phyloP scores from a whole-genome alignment of 1,140 invertebrate genomes.

The Metaphire vulgaris region DNA sequence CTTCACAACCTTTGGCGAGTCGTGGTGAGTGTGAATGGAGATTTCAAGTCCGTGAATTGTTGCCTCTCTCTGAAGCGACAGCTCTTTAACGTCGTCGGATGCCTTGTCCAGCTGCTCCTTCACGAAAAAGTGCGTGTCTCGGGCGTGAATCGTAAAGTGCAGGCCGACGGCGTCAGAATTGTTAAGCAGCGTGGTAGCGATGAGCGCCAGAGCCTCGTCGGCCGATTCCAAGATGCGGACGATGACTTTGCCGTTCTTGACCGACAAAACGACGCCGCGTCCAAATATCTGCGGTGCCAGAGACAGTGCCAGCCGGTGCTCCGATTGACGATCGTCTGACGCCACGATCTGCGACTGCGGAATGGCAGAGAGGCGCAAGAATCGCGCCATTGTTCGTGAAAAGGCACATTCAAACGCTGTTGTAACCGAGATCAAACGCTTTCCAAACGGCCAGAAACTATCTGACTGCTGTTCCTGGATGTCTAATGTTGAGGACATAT shows the following conservation, averaged over 20 bases:
- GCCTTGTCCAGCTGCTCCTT: slow-evolving; percentile 83
- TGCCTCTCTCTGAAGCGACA: slow-evolving; percentile 45
- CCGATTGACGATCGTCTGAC: neutral
- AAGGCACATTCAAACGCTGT: slow-evolving; percentile 51
- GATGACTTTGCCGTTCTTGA: slow-evolving; percentile 68
- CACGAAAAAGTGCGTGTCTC: slow-evolving; percentile 90
- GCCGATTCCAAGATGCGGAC: slow-evolving; percentile 69
- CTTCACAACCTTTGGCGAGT: slow-evolving; percentile 40
- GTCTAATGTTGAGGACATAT: neutral
- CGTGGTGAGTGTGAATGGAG: slow-evolving; percentile 66
- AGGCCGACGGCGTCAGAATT: slow-evolving; percentile 78
- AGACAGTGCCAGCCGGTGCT: too few relatives aligned
- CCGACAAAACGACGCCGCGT: slow-evolving; percentile 48
- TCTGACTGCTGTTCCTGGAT: neutral
- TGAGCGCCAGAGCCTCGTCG: slow-evolving; percentile 74
- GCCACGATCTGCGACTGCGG: neutral
- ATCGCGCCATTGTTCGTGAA: slow-evolving; percentile 44
- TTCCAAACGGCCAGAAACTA: slow-evolving; percentile 36
- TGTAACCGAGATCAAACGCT: slow-evolving; percentile 53
- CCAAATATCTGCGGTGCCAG: slow-evolving; percentile 66
- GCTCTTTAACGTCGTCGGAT: slow-evolving; percentile 74
- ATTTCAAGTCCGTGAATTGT: slow-evolving; percentile 75
- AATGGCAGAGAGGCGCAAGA: slow-evolving; percentile 36
- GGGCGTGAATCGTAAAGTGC: slow-evolving; percentile 79
- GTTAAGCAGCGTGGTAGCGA: slow-evolving; percentile 88